Base-by-base conservation (phyloP, 2,113 vertebrate species). In the Brachyhypopomus occidentalis region DNA sequence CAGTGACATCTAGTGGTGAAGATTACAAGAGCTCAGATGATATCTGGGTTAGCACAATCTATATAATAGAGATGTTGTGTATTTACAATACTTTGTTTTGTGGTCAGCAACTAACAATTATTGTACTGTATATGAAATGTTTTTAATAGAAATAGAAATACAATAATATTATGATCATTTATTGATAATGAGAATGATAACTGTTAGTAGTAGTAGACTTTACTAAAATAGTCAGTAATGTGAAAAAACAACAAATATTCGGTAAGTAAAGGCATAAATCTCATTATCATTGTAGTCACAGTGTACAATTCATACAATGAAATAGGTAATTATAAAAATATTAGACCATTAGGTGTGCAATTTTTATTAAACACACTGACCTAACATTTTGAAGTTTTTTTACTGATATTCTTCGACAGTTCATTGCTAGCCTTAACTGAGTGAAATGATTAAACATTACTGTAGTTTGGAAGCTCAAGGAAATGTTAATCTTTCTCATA, bases 1-100 rank as follows among this genome's bases (percentile, higher is more conserved):
- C 20, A 70, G 34, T 70, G 66, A 25, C 66, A 70, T 70, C 66
- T 70, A 70, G 66, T 70, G 66, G 66, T n/a, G 23, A 77, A 45
- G 22, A 62, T n/a, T 20, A 70, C 22, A 11, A 41, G n/a, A 22
- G 6, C 64, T 19, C 17, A 38, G 36, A 38, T 67, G 17, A 19
- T 60, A 60, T 1, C 45, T 52, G 12, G 12, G 45, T 52, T 52
- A 14, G 45, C 11, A 41, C 66, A 70, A 16, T 67, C 12, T 17
- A 17, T 67, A 36, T 34, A 5, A 20, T 20, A 52, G 45, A 52
- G 45, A 52, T 52, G 45, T 11, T 52, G 1, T 12, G 45, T 52
- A 52, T 52, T 52, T 52, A 8, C 45, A 67, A n/a, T n/a, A 70
- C 38, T 38, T n/a, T 41, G 66, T 3, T n/a, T 70, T 41, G 34